phyloP scores from a whole-genome alignment of 2,797 vertebrate species.

The Sylvia borin region DNA sequence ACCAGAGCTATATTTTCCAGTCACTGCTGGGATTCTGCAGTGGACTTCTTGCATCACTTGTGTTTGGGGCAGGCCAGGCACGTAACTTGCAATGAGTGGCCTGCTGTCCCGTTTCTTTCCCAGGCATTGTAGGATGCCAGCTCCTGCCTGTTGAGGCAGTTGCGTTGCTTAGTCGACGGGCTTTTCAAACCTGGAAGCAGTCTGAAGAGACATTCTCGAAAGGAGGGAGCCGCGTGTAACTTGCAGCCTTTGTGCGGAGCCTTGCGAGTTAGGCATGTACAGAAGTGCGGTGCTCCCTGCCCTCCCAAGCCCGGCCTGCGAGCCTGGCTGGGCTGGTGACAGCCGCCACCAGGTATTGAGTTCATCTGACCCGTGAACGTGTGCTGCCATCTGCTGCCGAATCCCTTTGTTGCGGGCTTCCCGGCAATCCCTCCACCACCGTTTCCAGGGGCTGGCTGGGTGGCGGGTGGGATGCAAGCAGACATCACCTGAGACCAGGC shows the following conservation, averaged over 20 bases:
- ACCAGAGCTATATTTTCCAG: neutral
- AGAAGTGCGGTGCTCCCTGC: neutral
- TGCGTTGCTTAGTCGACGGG: neutral
- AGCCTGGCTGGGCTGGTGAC: neutral
- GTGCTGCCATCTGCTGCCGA: neutral
- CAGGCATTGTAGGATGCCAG: neutral
- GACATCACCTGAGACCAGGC: neutral
- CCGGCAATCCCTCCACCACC: neutral
- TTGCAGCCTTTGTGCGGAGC: neutral
- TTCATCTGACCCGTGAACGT: neutral
- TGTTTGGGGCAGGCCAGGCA: neutral
- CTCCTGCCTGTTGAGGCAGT: neutral
- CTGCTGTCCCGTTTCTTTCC: neutral
- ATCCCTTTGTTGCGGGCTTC: neutral
- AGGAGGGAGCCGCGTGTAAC: neutral
- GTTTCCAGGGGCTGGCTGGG: neutral
- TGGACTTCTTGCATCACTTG: neutral
- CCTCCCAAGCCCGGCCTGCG: neutral
- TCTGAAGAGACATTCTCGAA: neutral
- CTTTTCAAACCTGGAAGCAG: neutral
- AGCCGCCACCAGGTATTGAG: accelerated
- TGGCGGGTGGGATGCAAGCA: neutral
- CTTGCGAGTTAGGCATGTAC: neutral
- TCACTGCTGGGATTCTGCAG: neutral
- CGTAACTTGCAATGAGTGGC: neutral